Base-by-base conservation (phyloP, 2,113 vertebrate species). In the Heterotis niloticus region DNA sequence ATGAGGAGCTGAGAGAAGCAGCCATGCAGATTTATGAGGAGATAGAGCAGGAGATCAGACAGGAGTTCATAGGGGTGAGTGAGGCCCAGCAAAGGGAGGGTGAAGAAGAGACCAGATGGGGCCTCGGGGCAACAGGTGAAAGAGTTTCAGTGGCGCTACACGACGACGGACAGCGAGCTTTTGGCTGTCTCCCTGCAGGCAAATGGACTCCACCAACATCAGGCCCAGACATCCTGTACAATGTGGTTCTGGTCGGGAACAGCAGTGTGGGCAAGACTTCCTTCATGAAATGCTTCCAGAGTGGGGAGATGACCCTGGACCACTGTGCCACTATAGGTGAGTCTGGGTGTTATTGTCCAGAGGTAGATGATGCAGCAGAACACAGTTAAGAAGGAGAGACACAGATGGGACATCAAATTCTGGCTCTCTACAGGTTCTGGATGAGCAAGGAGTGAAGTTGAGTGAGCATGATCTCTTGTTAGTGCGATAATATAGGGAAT, bases 201-300 rank as follows among this genome's bases (percentile, higher is more conserved):
- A 26, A 5, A 14, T 65, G 80, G 67, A 81, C 34, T 0, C 4
- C 10, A 64, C 70, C 78, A 5, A 23, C 52, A 10, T n/a, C 29
- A 12, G 70, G 79, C 28, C 89, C 91, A 51, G 92, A 93, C 5
- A 85, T 90, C 23, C 5, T 91, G 71, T 96, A 93, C 87, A 95
- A 98, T 0, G 86, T 99, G 80, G 83, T 98, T 81, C 94, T 98
- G 51, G 74, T 98, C 1, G 98, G 98, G 82, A 92, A 95, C 81
- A 93, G 96, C 73, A 88, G 88, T 0, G 95, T 98, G 83, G 98
- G 98, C 70, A 99, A 99, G 84, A 96, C 96, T 0, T 95, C 96
- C 0, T 98, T 97, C 86, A 90, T 98, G 84, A 88, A 91, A 86
- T 89, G 94, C 26, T 76, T 95, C 77, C 91, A 94, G 0, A 86